Base-by-base conservation (phyloP, 2,797 vertebrate species). In the Enteromius afrohamiltoni region DNA sequence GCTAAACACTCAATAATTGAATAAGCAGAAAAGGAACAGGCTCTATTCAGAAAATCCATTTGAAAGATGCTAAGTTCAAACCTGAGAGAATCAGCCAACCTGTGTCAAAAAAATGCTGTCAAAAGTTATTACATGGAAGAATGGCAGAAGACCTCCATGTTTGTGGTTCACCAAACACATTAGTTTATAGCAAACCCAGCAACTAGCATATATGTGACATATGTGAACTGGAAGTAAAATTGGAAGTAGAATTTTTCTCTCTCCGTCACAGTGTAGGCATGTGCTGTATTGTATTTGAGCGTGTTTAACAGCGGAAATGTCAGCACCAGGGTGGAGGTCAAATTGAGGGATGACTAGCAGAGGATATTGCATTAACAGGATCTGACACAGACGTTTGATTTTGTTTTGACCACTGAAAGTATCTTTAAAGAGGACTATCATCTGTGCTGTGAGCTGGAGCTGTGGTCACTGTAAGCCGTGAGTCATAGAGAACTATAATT, bases 301-400 rank as follows among this genome's bases (percentile, higher is more conserved):
- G 64, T 79, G 29, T 82, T 74, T 17, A 79, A 53, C 34, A 45
- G 19, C 6, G 69, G 49, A 88, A 89, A 91, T 87, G 86, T 83
- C 85, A 88, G 40, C 83, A 82, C 73, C 4, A 55, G 77, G 89
- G 64, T 78, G 19, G 31, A 40, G 82, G 71, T 40, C 87, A 90
- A 82, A 88, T 16, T 79, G 23, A 60, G 64, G 21, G 34, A 53
- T 79, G 21, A 79, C 45, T 85, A 71, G 75, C 19, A 47, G 65
- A 67, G 37, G 64, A 37, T 49, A 76, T 64, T 16, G 40, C 51
- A 75, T 45, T 77, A 74, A 51, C 11, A 62, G 2, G 40, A 76
- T 60, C 71, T 82, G 80, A 76, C 85, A 80, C 60, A 76, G 17
- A 80, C 21, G 10, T 70, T 73, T 84, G 23, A 62, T 55, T 73